phyloP scores from a whole-genome alignment of 2,797 vertebrate species.

The Catharus ustulatus region DNA sequence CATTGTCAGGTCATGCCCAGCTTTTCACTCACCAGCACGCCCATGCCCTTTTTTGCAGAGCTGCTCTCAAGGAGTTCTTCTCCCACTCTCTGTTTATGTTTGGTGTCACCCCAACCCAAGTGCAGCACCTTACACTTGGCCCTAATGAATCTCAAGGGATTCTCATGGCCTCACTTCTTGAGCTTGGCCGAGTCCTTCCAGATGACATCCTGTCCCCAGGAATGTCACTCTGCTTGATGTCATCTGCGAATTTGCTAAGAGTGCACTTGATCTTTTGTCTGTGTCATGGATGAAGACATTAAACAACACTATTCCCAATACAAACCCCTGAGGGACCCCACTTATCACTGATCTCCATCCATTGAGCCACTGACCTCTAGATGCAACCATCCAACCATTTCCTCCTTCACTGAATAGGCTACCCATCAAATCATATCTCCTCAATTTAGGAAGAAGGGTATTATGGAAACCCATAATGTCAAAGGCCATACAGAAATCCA shows the following conservation, averaged over 20 bases:
- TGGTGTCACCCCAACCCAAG: no score
- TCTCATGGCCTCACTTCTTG: background rate
- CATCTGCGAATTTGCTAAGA: background rate
- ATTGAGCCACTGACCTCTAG: background rate
- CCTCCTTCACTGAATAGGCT: background rate
- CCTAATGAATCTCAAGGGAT: background rate
- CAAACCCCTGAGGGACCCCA: accelerated
- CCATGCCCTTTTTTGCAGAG: background rate
- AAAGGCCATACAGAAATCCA: background rate
- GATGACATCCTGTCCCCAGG: background rate
- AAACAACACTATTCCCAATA: background rate
- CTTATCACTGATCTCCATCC: background rate
- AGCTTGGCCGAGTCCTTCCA: background rate
- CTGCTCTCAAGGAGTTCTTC: background rate
- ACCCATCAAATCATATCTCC: background rate
- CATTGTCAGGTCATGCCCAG: background rate
- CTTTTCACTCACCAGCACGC: background rate
- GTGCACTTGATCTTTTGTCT: background rate
- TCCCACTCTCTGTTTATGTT: background rate
- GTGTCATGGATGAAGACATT: background rate
- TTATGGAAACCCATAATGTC: background rate
- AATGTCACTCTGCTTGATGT: background rate
- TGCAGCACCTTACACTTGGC: background rate
- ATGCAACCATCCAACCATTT: background rate
- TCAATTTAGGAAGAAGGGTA: background rate